Evolutionary conservation across 53 echinoderm and acorn worm genomes (phyloP).

Genomic region (Crossaster papposus): DNA sequence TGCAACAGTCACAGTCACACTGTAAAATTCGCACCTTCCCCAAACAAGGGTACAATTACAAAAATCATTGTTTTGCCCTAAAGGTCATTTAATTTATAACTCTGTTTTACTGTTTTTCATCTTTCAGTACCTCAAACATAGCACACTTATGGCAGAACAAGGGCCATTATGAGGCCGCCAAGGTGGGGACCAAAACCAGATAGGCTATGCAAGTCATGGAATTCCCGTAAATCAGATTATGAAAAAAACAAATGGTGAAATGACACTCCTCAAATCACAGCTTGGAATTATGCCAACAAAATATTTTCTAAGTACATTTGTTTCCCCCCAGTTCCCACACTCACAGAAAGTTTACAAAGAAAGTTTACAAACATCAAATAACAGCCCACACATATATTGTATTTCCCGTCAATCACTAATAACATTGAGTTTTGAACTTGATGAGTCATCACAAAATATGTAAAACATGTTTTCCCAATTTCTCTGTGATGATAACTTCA

Average conservation of each 20-base stretch:
- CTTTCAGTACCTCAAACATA: background rate
- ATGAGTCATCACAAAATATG: background rate
- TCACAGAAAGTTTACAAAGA: background rate
- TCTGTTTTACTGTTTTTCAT: background rate
- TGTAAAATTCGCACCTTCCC: background rate
- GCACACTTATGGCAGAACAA: background rate
- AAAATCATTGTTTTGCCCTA: background rate
- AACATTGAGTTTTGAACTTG: background rate
- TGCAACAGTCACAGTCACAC: background rate
- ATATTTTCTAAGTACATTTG: no score
- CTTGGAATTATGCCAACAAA: background rate
- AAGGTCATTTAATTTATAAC: background rate
- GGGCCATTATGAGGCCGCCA: background rate
- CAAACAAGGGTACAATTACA: background rate
- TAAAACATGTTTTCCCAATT: background rate
- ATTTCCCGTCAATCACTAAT: background rate
- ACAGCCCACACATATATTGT: background rate
- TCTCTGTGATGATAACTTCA: background rate
- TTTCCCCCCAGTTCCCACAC: background rate
- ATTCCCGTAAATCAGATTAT: background rate
- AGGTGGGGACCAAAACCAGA: background rate
- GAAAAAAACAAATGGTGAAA: background rate
- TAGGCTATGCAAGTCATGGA: background rate
- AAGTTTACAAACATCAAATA: background rate
- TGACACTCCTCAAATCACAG: background rate